Evolutionary conservation across 2,797 vertebrate species (phyloP), one percentile per base, ranked within the genome.

Genomic region (Enteromius radiatus): DNA sequence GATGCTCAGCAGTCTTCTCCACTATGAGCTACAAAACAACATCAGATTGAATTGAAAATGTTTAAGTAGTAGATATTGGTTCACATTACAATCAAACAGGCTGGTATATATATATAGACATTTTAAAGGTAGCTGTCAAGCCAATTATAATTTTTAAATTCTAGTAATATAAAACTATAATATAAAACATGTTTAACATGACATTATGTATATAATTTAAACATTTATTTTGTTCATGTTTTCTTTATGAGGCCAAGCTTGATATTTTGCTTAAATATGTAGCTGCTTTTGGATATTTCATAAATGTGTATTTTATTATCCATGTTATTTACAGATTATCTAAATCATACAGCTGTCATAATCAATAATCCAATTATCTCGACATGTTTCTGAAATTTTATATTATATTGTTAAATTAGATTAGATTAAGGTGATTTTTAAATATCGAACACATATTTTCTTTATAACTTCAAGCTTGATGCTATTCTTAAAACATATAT

Each of bases 1-100:
- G 97, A 91, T 96, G 97, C 93, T 98, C 97, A 89, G 97, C 96
- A 7, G 97, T 99, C 94, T 99, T 99, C 95, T 99, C 97, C 91
- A 98, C 97, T 96, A 99, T 97, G 96, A 99, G 96, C 97, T 99
- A 92, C 0, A 80, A 28, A 79, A 36, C 84, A 83, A 82, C 14
- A 78, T 23, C 43, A 64, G 28, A 64, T 33, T 47, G 6, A 11
- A 21, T 12, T 49, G 31, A 81, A 41, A 26, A 33, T 3, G 23
- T 78, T 17, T 28, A 41, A 19, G 56, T 14, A 23, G 23, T 38
- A 36, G 7, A 21, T 43, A 41, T 5, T 12, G 47, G 11, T 56
- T 69, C 59, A 41, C 14, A 59, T 26, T 75, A 12, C 12, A 74
- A 36, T 74, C 10, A 56, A 38, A 38, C 71, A 75, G 33, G 31